Evolutionary conservation across 2,888 invertebrate genomes (phyloP), one percentile per base, ranked within the genome.

Genomic region (Philopedon plagiatum): DNA sequence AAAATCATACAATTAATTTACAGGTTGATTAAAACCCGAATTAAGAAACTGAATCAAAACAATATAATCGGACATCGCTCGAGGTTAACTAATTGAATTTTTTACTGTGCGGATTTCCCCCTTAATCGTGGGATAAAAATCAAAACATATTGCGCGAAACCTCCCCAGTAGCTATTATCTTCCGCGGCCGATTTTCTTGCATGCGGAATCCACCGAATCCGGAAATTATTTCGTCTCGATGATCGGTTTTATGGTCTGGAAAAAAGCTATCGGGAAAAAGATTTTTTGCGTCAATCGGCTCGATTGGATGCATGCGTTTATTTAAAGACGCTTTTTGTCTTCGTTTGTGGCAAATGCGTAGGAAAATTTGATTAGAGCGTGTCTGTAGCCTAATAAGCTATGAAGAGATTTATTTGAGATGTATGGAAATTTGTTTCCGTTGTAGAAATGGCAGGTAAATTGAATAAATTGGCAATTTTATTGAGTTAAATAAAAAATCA

Each of bases 181-280:
- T 49, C 70, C 63, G 49, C 70, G 44, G 46, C 70, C 56, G 61
- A 58, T 58, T 57, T 44, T 44, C 29, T 61, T 60, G 71, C 71
- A 71, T 71, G 64, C 64, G 60, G 46, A 71, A 65, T 65, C 32
- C 49, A 23, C 39, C 57, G 70, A 70, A 56, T 58, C 51, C 71
- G 72, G 72, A 72, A 72, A 72, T 72, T 72, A 72, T 72, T 72
- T 72, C 72, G 67, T 72, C 61, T 46, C 56, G 49, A 56, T 57
- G 66, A 72, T 62, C 63, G 62, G 72, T 62, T 72, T 72, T 72
- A 72, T 72, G 67, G 61, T 9, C 57, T 67, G 66, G 72, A 66
- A 72, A 72, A 71, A 67, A 64, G 63, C 57, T 46, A 69, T 61
- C 60, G 61, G 56, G 70, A 54, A 70, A 64, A 64, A 41, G 68